Percentiles rank a stretch among this genome's conserved stretches.
Evolutionary conservation across 2,888 invertebrate species (phyloP).

Genomic region (Nemurella pictetii): DNA sequence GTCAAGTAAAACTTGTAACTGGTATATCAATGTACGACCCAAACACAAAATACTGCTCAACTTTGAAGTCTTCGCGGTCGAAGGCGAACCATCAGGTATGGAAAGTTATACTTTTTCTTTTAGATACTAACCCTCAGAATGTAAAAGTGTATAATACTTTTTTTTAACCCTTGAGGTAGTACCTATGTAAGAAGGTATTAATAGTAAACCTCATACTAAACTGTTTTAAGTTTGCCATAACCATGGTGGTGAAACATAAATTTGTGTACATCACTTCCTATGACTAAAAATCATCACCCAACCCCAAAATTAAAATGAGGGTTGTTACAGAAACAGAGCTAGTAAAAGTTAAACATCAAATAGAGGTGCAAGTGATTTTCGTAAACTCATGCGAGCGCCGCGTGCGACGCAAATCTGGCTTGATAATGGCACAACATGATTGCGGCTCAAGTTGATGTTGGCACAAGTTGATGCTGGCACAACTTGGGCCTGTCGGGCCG

Average conservation of each 20-base stretch:
- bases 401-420: no score
- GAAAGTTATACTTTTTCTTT: neutral
- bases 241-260: neutral
- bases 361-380: neutral
- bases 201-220: neutral
- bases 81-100: slow-evolving; percentile 86
- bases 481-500: neutral
- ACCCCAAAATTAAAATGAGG: neutral
- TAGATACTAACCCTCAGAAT: neutral
- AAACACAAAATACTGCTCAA: slow-evolving; percentile 87
- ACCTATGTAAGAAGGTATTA: no score
- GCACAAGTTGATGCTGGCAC: neutral
- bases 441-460: no score
- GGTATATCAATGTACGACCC: slow-evolving; percentile 89
- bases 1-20: slow-evolving; percentile 91
- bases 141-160: neutral
- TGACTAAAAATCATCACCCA: neutral
- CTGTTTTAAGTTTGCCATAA: neutral
- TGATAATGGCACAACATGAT: no score
- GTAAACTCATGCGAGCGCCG: neutral
- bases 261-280: neutral
- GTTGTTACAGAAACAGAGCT: neutral
- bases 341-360: neutral
- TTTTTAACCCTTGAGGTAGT: neutral
- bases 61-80: slow-evolving; percentile 89